Conservation (phyloP, 2,797 vertebrate species). For the Phyllotis vaccarum region DNA sequence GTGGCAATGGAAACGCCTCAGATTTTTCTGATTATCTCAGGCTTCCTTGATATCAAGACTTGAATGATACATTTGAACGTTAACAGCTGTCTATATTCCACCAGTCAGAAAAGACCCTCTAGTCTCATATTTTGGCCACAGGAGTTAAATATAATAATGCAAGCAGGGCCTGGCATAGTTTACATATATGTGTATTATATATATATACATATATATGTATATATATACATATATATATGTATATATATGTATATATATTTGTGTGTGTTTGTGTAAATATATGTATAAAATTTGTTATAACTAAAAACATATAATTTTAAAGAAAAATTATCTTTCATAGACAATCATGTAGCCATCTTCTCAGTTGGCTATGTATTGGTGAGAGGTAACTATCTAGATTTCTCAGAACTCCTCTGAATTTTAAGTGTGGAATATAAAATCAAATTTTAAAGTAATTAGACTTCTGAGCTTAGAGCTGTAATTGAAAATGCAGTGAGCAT, state of each 20-base stretch:
- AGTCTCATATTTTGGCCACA: not conserved
- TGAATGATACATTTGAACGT: not conserved
- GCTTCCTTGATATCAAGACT: slow-evolving; percentile 1
- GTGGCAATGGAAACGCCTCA: not conserved
- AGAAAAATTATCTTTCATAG: not conserved
- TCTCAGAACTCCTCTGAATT: slow-evolving; percentile 14
- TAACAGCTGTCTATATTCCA: not conserved
- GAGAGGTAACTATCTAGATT: not conserved
- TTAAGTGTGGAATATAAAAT: slow-evolving; percentile 28
- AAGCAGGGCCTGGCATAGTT: not conserved
- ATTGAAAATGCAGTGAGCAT: not conserved
- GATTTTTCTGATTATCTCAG: slow-evolving; percentile 31
- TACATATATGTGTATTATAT: not conserved
- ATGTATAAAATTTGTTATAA: not conserved
- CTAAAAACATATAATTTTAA: not conserved
- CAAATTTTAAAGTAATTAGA: not conserved
- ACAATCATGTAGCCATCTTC: not conserved
- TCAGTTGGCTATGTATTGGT: not conserved
- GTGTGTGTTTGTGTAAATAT: not conserved
- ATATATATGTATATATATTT: not conserved
- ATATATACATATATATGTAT: not conserved
- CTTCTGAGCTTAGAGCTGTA: not conserved
- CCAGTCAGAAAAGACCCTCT: not conserved
- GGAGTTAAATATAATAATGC: not conserved
- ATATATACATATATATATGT: not conserved